Percentiles rank a stretch among this genome's conserved stretches.
Conservation (phyloP, 2,888 invertebrate species). For the Oscheius sp. region DNA sequence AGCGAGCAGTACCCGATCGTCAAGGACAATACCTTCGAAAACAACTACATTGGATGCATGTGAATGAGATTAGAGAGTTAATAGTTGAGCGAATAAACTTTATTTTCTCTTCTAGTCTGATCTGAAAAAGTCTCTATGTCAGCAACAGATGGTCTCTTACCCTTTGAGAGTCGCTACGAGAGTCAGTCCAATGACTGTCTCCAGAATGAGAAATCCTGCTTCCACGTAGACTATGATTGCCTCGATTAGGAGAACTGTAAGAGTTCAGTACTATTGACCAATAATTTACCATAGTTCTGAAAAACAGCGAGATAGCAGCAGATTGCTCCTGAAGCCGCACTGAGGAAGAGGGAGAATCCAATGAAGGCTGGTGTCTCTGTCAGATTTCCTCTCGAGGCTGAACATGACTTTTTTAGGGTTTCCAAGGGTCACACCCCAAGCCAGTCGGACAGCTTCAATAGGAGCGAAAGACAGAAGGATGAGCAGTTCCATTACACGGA, state of each 20-base stretch:
- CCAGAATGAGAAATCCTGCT: slow-evolving; percentile 41
- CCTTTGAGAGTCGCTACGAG: slow-evolving; percentile 29
- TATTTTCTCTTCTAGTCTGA: not conserved
- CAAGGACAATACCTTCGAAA: slow-evolving; percentile 3
- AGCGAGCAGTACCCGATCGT: slow-evolving; percentile 20
- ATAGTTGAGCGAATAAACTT: not conserved
- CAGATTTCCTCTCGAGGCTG: slow-evolving; percentile 49
- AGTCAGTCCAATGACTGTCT: slow-evolving; percentile 38
- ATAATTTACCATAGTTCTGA: slow-evolving; percentile 47
- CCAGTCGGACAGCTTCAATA: slow-evolving; percentile 61
- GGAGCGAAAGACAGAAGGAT: slow-evolving; percentile 60
- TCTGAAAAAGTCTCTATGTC: not conserved
- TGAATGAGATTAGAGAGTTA: not conserved
- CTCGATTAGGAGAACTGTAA: slow-evolving; percentile 52
- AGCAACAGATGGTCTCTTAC: not conserved
- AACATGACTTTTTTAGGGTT: not conserved
- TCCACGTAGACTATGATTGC: slow-evolving; percentile 43
- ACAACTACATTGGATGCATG: slow-evolving; percentile 26
- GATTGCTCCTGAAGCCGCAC: slow-evolving; percentile 41
- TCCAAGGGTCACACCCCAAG: slow-evolving; percentile 55
- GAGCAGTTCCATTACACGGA: slow-evolving; percentile 58
- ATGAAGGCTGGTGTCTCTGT: slow-evolving; percentile 52
- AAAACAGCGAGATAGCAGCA: slow-evolving; percentile 48
- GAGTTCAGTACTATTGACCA: too few relatives aligned
- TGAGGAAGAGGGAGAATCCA: slow-evolving; percentile 39